Percentiles rank a stretch among this genome's conserved stretches.
Conservation (phyloP, 1,140 invertebrate species). For the Drosophila ficusphila region DNA sequence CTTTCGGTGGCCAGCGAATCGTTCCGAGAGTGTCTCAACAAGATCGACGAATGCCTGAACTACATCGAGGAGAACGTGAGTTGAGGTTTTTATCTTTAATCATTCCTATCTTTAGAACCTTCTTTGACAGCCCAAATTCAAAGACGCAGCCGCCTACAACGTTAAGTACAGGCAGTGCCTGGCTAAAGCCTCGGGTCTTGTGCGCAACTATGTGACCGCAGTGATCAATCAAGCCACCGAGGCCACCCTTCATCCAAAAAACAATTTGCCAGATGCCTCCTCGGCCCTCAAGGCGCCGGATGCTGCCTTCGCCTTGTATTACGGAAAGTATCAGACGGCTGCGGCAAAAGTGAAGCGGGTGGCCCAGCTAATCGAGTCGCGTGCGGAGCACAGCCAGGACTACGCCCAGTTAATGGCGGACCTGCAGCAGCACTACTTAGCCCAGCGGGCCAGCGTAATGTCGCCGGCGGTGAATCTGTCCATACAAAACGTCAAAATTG, state of each 20-base stretch:
- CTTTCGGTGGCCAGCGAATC: conserved; percentile 92
- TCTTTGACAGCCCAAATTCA: conserved; percentile 87
- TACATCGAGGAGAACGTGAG: conserved; percentile 94
- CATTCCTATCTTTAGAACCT: neutral
- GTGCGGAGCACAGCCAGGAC: conserved; percentile 87
- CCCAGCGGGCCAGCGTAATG: conserved; percentile 87
- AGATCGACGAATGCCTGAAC: conserved; percentile 94
- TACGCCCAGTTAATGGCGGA: conserved; percentile 92
- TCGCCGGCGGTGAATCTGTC: conserved; percentile 90
- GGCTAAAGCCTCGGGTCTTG: conserved; percentile 90
- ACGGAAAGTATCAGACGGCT: conserved; percentile 96
- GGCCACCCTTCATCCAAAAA: conserved; percentile 86
- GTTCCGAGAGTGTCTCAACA: conserved; percentile 91
- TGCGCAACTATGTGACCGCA: conserved; percentile 90
- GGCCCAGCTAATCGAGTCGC: conserved; percentile 92
- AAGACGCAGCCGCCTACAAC: conserved; percentile 89
- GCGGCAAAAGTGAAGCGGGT: conserved; percentile 92
- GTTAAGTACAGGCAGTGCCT: conserved; percentile 92
- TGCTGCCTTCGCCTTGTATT: conserved; percentile 94
- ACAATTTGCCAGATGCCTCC: conserved; percentile 59
- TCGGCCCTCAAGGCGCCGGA: conserved; percentile 85
- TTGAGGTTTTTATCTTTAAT: conserved; percentile 18
- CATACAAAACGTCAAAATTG: conserved; percentile 88
- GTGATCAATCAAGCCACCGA: conserved; percentile 91
- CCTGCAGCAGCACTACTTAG: conserved; percentile 94